phyloP scores from a whole-genome alignment of 2,888 invertebrate genomes.

The Julus scandinavius region DNA sequence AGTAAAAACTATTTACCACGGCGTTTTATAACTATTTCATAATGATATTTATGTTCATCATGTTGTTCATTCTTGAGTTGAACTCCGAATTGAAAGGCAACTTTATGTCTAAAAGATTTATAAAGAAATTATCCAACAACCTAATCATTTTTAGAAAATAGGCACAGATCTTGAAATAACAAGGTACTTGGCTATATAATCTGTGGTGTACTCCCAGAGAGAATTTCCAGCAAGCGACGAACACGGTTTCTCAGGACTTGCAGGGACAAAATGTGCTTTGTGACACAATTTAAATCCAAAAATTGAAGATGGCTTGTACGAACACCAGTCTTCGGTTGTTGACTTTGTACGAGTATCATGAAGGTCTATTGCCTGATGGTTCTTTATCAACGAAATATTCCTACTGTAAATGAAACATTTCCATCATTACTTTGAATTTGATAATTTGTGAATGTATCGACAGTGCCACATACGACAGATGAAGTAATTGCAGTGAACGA shows the following conservation, averaged over 20 bases:
- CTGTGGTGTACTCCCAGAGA: constrained; percentile 37
- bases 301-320: background rate
- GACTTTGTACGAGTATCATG: background rate
- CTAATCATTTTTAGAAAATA: too few relatives aligned
- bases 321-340: constrained; percentile 24
- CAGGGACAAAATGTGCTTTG: background rate
- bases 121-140: background rate
- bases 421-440: background rate
- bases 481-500: background rate
- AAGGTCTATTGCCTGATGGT: background rate
- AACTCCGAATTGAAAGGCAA: background rate
- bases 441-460: background rate
- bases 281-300: constrained; percentile 37
- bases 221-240: background rate
- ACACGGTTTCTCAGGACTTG: background rate
- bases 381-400: background rate
- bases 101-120: background rate
- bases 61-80: background rate
- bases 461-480: background rate
- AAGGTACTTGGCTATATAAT: constrained; percentile 6
- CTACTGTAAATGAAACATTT: background rate
- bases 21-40: background rate
- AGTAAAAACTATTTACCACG: background rate
- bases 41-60: background rate
- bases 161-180: background rate